A percentile compares a stretch with the other conserved stretches of the same genome.
These are phyloP conservation scores for Sarcophaga caerulescens DNA, from an alignment of 2,888 invertebrate species.

Conservation along the genomic window DNA sequence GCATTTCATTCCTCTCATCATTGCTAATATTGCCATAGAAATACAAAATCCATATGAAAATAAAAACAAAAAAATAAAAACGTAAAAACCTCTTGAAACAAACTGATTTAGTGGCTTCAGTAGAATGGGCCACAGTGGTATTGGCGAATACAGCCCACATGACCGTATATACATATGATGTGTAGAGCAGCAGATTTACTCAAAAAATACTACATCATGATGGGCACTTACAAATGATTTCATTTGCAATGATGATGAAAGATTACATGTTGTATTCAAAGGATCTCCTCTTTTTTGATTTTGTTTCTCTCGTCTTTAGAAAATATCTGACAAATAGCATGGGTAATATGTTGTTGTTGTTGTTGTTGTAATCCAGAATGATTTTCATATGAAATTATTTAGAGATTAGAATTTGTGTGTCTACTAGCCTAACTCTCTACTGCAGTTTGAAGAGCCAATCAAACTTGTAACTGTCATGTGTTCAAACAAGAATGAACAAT, in stretches of 20 bases:
- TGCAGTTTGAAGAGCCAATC: not conserved
- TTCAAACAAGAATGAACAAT: not conserved
- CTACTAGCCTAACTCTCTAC: not conserved
- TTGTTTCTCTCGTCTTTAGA: not conserved
- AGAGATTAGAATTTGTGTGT: slow-evolving; percentile 14
- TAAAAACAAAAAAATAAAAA: too few species aligned
- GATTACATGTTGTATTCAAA: slow-evolving; percentile 15
- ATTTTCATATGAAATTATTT: slow-evolving; percentile 33
- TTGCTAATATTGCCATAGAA: too few species aligned
- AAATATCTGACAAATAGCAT: not conserved
- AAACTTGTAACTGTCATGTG: not conserved
- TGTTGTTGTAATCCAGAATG: not conserved
- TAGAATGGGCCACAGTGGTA: too few species aligned
- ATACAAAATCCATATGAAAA: not conserved
- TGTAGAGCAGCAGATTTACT: slow-evolving; percentile 1
- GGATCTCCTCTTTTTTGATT: not conserved
- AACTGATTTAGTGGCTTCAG: slow-evolving; percentile 33
- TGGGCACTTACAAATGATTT: slow-evolving; percentile 13
- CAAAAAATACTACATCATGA: too few species aligned
- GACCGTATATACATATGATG: too few species aligned
- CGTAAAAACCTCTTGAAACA: not conserved
- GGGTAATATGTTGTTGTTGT: not conserved
- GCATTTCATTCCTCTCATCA: not conserved
- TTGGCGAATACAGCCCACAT: too few species aligned
- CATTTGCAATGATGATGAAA: not conserved